phyloP scores from a whole-genome alignment of 1,140 invertebrate species.

The Apis cerana region DNA sequence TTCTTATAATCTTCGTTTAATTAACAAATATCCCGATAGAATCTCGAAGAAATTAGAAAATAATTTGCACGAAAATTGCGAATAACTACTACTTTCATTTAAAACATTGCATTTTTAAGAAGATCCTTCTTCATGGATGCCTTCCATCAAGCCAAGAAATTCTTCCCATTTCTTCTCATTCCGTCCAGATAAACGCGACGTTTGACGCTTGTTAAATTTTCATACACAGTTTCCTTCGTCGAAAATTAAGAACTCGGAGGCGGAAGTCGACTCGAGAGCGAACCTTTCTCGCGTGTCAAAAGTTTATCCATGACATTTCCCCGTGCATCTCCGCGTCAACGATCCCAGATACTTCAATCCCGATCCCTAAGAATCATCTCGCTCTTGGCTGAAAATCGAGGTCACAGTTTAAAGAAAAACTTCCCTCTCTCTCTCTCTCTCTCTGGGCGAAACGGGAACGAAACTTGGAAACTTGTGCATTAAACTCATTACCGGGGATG shows the following conservation, averaged over 20 bases:
- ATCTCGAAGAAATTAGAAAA: too few relatives aligned
- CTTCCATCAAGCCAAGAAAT: not conserved
- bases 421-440: not conserved
- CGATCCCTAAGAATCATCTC: slow-evolving; percentile 48
- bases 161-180: too few relatives aligned
- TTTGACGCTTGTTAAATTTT: slow-evolving; percentile 8
- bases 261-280: not conserved
- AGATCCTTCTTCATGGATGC: not conserved
- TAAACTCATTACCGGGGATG: slow-evolving; percentile 54
- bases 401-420: slow-evolving; percentile 59
- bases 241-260: slow-evolving; percentile 20
- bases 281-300: not conserved
- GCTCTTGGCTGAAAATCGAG: slow-evolving; percentile 37
- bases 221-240: not conserved
- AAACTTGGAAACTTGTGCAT: slow-evolving; percentile 55
- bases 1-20: too few relatives aligned
- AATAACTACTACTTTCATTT: too few relatives aligned
- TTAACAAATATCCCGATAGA: too few relatives aligned
- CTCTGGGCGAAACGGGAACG: too few relatives aligned
- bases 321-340: not conserved
- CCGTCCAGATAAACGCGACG: too few relatives aligned
- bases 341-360: slow-evolving; percentile 42
- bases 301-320: slow-evolving; percentile 19
- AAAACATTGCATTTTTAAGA: not conserved
- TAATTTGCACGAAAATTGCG: too few relatives aligned